These are phyloP conservation scores for Nerophis lumbriciformis DNA, from an alignment of 2,113 vertebrate genomes.

Conservation along the genomic window DNA sequence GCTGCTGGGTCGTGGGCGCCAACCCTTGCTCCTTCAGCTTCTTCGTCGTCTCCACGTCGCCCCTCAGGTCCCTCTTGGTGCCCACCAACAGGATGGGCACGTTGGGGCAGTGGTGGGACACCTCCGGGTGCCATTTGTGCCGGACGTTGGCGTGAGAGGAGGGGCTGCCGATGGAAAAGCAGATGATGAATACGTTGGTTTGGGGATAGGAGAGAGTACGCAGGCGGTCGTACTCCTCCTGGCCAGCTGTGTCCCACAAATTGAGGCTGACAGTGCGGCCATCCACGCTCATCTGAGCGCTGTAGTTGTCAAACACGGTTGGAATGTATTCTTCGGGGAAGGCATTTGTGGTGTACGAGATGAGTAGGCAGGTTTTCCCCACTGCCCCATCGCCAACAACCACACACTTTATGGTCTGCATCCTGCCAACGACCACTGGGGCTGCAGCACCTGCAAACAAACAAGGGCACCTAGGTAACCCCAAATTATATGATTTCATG, in stretches of 20 bases:
- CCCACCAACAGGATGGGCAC: constrained; percentile 88
- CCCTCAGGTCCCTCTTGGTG: constrained; percentile 87
- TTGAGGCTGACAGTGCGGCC: constrained; percentile 88
- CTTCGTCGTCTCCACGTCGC: constrained; percentile 83
- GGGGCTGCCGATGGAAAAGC: constrained; percentile 89
- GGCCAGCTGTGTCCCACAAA: constrained; percentile 92
- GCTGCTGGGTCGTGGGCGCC: constrained; percentile 82
- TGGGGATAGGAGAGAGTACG: constrained; percentile 89
- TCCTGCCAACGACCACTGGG: constrained; percentile 78
- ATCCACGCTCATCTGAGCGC: constrained; percentile 91
- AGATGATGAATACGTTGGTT: constrained; percentile 91
- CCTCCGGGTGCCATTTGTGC: constrained; percentile 93
- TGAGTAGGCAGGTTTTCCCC: constrained; percentile 93
- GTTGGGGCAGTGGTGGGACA: constrained; percentile 88
- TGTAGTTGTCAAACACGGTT: constrained; percentile 94
- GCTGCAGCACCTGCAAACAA: constrained; percentile 67
- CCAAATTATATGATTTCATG: neutral
- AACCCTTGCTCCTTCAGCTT: constrained; percentile 90
- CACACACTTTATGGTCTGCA: constrained; percentile 96
- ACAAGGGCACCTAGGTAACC: constrained; percentile 27
- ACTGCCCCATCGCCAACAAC: constrained; percentile 92
- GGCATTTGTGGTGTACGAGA: constrained; percentile 91
- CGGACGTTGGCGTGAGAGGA: constrained; percentile 89
- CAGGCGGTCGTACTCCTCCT: constrained; percentile 90
- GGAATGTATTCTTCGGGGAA: constrained; percentile 94